These are phyloP conservation scores for Mus spretus DNA, from an alignment of 2,797 vertebrate species.

Conservation along the genomic window DNA sequence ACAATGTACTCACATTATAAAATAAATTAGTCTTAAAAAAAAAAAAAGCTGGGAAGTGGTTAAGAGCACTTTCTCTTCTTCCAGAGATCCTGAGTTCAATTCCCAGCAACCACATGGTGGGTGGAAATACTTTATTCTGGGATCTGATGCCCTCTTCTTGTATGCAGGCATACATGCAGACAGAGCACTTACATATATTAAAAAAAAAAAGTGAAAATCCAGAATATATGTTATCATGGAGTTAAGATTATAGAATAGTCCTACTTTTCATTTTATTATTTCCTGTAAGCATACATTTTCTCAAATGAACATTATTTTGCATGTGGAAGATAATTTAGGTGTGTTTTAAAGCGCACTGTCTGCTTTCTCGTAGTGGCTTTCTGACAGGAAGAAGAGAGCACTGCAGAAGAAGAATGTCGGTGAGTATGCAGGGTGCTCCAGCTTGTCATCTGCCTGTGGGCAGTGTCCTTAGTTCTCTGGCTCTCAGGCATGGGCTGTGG, in stretches of 20 bases:
- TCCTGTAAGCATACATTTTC: not conserved
- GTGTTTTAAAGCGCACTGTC: constrained; percentile 44
- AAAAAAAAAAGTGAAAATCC: not conserved
- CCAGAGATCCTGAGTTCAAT: not conserved
- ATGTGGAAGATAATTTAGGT: not conserved
- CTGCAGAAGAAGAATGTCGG: constrained; percentile 98
- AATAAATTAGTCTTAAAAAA: not conserved
- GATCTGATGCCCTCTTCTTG: not conserved
- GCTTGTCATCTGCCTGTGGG: rapidly evolving
- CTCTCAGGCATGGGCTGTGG: not conserved
- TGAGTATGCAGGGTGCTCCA: constrained; percentile 87
- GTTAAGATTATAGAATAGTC: constrained; percentile 12
- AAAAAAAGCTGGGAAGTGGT: not conserved
- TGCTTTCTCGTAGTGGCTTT: constrained; percentile 94
- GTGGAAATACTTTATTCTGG: not conserved
- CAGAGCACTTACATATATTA: not conserved
- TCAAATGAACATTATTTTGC: constrained; percentile 5
- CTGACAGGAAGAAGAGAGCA: constrained; percentile 97
- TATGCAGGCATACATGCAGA: not conserved
- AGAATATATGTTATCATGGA: not conserved
- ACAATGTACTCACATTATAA: not conserved
- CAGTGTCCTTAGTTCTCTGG: not conserved
- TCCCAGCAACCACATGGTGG: not conserved
- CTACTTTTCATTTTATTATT: not conserved
- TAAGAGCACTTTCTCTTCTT: not conserved